These are phyloP conservation scores for Struthidea cinerea DNA, from an alignment of 2,113 vertebrate species.

Conservation along the genomic window DNA sequence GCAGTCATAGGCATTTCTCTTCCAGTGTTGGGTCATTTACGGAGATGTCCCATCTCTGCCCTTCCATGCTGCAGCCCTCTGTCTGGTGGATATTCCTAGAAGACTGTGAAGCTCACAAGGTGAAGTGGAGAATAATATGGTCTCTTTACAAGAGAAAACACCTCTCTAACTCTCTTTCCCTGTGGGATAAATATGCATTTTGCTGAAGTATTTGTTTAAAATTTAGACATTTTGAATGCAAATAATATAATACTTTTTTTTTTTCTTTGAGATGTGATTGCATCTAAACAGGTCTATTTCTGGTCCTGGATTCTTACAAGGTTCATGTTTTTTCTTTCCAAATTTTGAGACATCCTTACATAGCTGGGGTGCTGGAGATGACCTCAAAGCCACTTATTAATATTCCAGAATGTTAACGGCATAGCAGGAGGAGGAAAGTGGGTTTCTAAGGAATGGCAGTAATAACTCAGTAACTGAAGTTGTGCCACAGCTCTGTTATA, in stretches of 20 bases:
- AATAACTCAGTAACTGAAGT: background rate
- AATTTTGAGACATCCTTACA: slow-evolving; percentile 20
- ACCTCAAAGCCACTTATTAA: slow-evolving; percentile 41
- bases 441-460: slow-evolving; percentile 14
- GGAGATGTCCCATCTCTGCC: background rate
- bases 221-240: background rate
- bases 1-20: background rate
- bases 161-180: background rate
- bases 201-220: background rate
- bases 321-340: background rate
- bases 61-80: background rate
- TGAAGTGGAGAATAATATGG: background rate
- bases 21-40: background rate
- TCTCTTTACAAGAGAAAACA: background rate
- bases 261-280: background rate
- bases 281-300: background rate
- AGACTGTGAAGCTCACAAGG: background rate
- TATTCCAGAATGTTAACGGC: slow-evolving; percentile 13
- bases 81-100: background rate
- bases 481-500: background rate
- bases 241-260: background rate
- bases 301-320: background rate
- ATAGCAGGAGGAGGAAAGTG: background rate
- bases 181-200: background rate
- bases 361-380: background rate